Percentiles rank a stretch among this genome's conserved stretches.
phyloP scores from a whole-genome alignment of 2,113 vertebrate species.

The Lethenteron camtschaticum region DNA sequence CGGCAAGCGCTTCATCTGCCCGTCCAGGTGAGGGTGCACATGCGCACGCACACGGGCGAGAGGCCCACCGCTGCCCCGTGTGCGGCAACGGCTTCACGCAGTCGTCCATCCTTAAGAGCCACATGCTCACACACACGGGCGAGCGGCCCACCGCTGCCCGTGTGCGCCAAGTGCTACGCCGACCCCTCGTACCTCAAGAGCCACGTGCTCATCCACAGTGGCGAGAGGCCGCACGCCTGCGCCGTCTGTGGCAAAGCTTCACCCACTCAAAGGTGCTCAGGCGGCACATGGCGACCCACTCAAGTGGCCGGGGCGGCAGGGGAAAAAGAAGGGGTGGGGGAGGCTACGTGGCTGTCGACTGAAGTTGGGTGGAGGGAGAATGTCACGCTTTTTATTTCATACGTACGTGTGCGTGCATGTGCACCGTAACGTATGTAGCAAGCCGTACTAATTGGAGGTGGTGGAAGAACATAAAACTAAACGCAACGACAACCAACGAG shows the following conservation, averaged over 20 bases:
- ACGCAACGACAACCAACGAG: no score
- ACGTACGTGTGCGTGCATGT: no score
- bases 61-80: slow-evolving; percentile 43
- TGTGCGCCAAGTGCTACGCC: slow-evolving; percentile 65
- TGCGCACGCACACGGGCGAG: background rate
- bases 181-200: slow-evolving; percentile 12
- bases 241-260: background rate
- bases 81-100: slow-evolving; percentile 71
- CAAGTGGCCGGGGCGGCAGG: background rate
- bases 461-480: no score
- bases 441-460: no score
- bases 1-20: background rate
- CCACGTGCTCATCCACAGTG: background rate
- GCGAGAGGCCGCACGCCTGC: slow-evolving; percentile 1
- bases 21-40: background rate
- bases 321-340: no score
- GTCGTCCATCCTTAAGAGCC: slow-evolving; percentile 63
- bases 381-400: no score
- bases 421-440: no score
- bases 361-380: no score
- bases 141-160: slow-evolving; percentile 68
- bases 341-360: no score
- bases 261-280: background rate
- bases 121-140: slow-evolving; percentile 63
- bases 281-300: background rate